Conservation (phyloP, 2,113 vertebrate species). For the Thamnaconus septentrionalis region DNA sequence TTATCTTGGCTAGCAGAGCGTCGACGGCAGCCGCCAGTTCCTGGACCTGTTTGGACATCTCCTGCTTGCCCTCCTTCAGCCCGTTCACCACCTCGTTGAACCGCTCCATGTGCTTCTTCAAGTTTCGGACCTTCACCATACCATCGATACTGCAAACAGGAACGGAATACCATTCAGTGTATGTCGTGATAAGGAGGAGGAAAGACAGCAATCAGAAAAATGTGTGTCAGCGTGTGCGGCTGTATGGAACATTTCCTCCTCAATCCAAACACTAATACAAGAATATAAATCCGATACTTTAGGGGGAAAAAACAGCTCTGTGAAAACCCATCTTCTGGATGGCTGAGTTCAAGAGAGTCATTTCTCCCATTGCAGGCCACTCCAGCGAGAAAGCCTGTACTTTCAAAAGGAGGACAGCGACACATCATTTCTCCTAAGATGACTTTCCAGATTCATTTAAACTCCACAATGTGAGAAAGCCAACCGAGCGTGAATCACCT, state of each 20-base stretch:
- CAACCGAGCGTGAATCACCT: no score
- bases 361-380: constrained; percentile 18
- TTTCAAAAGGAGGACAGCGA: constrained; percentile 26
- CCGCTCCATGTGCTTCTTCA: constrained; percentile 87
- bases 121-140: constrained; percentile 86
- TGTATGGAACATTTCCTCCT: constrained; percentile 14
- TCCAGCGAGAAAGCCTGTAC: background rate
- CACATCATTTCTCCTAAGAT: constrained; percentile 31
- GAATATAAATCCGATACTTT: no score
- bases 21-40: constrained; percentile 86
- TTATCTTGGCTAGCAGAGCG: constrained; percentile 86
- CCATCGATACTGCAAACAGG: constrained; percentile 83
- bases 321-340: constrained; percentile 32
- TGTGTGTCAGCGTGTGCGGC: background rate
- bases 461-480: constrained; percentile 29
- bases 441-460: constrained; percentile 43
- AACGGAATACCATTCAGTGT: background rate
- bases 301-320: background rate
- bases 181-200: background rate
- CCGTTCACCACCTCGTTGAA: constrained; percentile 90
- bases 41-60: constrained; percentile 88
- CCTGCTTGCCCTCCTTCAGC: constrained; percentile 90
- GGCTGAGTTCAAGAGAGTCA: constrained; percentile 14
- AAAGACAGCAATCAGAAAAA: background rate
- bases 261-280: background rate